Conservation (phyloP, 2,797 vertebrate species). For the Pelochelys cantorii region DNA sequence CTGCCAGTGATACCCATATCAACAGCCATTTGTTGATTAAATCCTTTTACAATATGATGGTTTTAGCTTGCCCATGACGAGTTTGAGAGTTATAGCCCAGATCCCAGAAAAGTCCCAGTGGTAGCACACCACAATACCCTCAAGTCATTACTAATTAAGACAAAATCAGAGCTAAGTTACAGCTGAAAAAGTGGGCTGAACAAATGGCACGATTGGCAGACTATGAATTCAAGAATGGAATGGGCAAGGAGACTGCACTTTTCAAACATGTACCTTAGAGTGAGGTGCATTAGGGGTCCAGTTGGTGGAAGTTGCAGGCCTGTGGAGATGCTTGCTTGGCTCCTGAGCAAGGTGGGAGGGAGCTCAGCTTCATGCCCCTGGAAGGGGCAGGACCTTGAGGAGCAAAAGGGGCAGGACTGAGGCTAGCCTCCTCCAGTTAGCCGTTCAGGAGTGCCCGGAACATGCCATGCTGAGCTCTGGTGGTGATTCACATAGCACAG, state of each 20-base stretch:
- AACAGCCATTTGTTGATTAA: neutral
- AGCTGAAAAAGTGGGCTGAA: neutral
- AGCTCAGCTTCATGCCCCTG: too few species aligned
- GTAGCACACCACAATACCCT: neutral
- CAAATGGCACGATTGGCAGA: neutral
- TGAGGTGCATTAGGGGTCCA: neutral
- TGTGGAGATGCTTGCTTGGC: too few species aligned
- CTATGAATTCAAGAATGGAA: conserved; percentile 14
- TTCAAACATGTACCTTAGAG: neutral
- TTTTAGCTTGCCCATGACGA: neutral
- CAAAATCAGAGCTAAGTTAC: neutral
- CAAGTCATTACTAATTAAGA: neutral
- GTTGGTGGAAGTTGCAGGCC: neutral
- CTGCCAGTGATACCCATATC: neutral
- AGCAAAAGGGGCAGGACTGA: too few species aligned
- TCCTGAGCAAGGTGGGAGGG: too few species aligned
- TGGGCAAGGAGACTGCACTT: neutral
- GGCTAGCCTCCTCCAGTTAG: too few species aligned
- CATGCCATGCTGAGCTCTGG: too few species aligned
- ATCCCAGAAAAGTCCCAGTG: neutral
- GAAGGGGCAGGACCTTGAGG: too few species aligned
- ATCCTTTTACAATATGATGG: neutral
- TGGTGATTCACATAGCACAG: too few species aligned
- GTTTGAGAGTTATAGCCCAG: neutral
- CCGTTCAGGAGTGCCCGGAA: too few species aligned